Evolutionary conservation across 2,797 vertebrate species (phyloP).

Genomic region (Coccyzus lansbergi): DNA sequence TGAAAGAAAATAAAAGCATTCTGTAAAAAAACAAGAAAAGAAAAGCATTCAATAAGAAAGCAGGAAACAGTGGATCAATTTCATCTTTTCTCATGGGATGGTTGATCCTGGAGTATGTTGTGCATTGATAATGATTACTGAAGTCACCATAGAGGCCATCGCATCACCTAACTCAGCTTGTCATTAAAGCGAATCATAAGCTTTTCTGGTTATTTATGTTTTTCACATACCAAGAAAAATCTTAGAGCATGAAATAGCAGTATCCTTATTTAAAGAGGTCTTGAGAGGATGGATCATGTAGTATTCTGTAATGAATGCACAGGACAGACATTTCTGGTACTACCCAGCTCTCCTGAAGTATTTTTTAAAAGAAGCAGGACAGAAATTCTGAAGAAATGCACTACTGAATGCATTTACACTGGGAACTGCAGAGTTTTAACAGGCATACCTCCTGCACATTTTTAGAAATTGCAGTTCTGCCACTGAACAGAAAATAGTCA

Average conservation of each 20-base stretch:
- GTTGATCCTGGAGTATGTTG: not conserved
- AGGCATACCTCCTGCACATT: not conserved
- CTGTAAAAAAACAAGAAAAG: not conserved
- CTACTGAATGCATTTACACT: not conserved
- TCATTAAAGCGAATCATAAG: not conserved
- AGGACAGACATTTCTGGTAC: not conserved
- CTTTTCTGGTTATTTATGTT: not conserved
- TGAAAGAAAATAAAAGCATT: slow-evolving; percentile 11
- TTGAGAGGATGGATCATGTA: not conserved
- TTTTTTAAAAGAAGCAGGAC: not conserved
- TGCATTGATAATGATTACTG: not conserved
- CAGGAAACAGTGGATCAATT: slow-evolving; percentile 18
- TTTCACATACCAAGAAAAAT: not conserved
- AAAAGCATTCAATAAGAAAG: slow-evolving; percentile 11
- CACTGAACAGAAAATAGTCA: not conserved
- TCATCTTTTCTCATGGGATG: not conserved
- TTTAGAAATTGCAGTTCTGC: not conserved
- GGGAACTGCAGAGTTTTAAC: not conserved
- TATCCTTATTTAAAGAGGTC: not conserved
- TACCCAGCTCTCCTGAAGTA: not conserved
- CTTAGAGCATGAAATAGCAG: not conserved
- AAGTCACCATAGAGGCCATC: not conserved
- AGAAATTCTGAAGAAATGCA: not conserved
- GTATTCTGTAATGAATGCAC: not conserved
- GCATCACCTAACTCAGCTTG: not conserved